Evolutionary conservation across 2,797 vertebrate genomes (phyloP).

Genomic region (Rousettus madagascariensis): DNA sequence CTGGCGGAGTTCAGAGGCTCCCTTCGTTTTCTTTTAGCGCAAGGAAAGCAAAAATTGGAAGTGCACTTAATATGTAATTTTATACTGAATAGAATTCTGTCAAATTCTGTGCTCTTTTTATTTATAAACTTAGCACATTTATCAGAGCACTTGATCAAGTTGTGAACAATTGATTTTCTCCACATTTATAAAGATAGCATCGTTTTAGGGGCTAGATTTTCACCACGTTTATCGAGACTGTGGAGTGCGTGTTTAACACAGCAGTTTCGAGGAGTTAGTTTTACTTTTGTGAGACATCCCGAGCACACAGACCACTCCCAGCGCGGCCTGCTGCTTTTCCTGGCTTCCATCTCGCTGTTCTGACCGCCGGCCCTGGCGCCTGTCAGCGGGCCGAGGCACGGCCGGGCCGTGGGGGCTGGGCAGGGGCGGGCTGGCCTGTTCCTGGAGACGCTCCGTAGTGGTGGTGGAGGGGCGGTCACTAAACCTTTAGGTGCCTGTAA

Average conservation of each 20-base stretch:
- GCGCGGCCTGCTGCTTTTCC: too few relatives aligned
- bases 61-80: background rate
- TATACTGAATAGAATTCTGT: background rate
- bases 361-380: too few relatives aligned
- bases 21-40: background rate
- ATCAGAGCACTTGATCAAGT: background rate
- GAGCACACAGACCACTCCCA: background rate
- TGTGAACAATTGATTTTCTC: background rate
- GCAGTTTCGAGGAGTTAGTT: background rate
- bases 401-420: background rate
- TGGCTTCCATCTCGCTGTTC: background rate
- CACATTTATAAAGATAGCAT: background rate
- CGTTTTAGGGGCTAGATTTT: background rate
- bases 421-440: background rate
- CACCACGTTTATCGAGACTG: background rate
- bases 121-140: background rate
- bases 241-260: background rate
- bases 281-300: background rate
- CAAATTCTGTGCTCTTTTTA: background rate
- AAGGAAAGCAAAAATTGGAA: background rate
- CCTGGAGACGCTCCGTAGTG: background rate
- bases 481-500: fast-evolving
- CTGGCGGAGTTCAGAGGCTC: background rate
- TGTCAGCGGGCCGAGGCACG: fast-evolving
- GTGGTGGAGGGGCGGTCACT: background rate